Conservation (phyloP, 2,888 invertebrate species). For the Sclerodermus sp. region DNA sequence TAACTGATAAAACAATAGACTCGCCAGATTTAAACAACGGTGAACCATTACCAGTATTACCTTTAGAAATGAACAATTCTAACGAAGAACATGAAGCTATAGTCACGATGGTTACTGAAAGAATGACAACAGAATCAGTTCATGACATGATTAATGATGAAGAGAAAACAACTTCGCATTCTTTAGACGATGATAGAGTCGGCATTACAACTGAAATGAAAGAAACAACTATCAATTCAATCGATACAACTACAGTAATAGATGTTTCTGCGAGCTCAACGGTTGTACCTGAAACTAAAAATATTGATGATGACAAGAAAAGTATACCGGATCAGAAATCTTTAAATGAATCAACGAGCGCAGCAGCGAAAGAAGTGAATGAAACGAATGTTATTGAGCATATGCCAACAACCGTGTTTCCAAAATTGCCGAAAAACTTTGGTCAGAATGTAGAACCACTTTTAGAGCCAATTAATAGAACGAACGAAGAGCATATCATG, state of each 20-base stretch:
- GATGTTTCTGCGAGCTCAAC: too few relatives aligned
- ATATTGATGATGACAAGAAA: too few relatives aligned
- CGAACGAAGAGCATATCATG: constrained; percentile 33
- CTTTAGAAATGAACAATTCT: constrained; percentile 22
- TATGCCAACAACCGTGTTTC: constrained; percentile 30
- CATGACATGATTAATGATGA: too few relatives aligned
- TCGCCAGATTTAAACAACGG: constrained; percentile 11
- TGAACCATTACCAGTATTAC: constrained; percentile 34
- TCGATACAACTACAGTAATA: too few relatives aligned
- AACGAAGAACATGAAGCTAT: constrained; percentile 20
- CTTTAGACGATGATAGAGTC: constrained; percentile 4
- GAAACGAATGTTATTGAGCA: constrained; percentile 36
- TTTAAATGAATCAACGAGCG: too few relatives aligned
- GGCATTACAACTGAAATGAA: not conserved
- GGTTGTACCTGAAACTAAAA: too few relatives aligned
- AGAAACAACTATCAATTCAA: not conserved
- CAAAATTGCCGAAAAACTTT: constrained; percentile 41
- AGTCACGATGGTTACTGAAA: not conserved
- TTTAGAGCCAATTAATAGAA: constrained; percentile 23
- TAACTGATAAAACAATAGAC: too few relatives aligned
- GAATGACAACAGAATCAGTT: not conserved
- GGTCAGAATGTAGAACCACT: constrained; percentile 40
- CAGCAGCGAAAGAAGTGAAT: constrained; percentile 14
- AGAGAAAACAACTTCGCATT: too few relatives aligned
- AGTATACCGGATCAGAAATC: too few relatives aligned